Evolutionary conservation across 2,797 vertebrate species (phyloP).

Genomic region (Geotrypetes seraphini): DNA sequence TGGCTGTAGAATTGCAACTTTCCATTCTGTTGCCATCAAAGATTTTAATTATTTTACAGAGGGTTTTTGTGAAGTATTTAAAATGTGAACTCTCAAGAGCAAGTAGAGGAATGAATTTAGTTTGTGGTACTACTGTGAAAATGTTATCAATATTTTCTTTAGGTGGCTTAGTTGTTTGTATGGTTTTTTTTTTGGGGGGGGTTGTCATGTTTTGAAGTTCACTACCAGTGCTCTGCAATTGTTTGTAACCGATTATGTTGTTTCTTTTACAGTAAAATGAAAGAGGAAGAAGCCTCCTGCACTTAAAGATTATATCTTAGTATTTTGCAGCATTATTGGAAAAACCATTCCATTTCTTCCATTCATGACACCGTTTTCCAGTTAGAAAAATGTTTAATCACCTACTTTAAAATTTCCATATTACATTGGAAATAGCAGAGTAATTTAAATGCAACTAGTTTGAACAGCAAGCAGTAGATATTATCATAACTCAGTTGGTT

Average conservation of each 20-base stretch:
- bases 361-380: background rate
- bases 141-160: too few relatives aligned
- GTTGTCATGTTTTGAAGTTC: too few relatives aligned
- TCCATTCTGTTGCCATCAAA: too few relatives aligned
- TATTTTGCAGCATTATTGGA: conserved; percentile 11
- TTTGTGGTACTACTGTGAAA: too few relatives aligned
- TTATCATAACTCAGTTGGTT: conserved; percentile 15
- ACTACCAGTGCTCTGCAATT: background rate
- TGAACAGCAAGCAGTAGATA: conserved; percentile 19
- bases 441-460: background rate
- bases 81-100: too few relatives aligned
- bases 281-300: conserved; percentile 1
- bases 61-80: too few relatives aligned
- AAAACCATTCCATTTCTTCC: conserved; percentile 5
- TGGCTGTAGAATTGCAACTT: too few relatives aligned
- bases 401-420: background rate
- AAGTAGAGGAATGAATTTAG: too few relatives aligned
- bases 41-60: too few relatives aligned
- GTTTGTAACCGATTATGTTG: conserved; percentile 2
- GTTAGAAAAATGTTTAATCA: background rate
- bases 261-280: conserved; percentile 4
- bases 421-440: background rate
- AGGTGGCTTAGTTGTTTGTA: too few relatives aligned
- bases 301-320: background rate
- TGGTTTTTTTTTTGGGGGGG: too few relatives aligned